A percentile compares a stretch with the other conserved stretches of the same genome.
These are phyloP conservation scores for Sarcophaga bullata DNA, from an alignment of 1,140 invertebrate species.

Conservation along the genomic window DNA sequence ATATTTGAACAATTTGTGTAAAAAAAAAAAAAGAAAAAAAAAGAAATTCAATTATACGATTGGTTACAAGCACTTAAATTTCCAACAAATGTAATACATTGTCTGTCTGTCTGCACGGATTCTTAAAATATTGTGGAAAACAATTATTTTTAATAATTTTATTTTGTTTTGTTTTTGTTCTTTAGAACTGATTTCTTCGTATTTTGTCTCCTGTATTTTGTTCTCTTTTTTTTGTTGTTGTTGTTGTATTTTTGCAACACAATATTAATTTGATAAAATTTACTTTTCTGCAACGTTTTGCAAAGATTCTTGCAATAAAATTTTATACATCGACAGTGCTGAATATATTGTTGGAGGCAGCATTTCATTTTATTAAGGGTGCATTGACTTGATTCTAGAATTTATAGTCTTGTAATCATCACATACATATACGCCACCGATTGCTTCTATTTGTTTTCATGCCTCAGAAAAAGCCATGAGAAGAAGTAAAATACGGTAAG, in stretches of 20 bases:
- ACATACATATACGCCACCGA: too few relatives aligned
- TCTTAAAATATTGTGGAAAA: not conserved
- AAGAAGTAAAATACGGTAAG: too few relatives aligned
- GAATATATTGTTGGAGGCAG: too few relatives aligned
- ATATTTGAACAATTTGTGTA: too few relatives aligned
- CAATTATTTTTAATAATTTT: not conserved
- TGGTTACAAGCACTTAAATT: not conserved
- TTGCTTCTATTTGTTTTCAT: too few relatives aligned
- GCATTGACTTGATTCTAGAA: too few relatives aligned
- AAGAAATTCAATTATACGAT: not conserved
- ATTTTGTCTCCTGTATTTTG: not conserved
- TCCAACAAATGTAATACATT: not conserved
- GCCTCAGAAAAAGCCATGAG: too few relatives aligned
- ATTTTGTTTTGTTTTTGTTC: not conserved
- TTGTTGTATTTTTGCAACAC: not conserved
- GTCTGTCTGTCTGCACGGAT: not conserved
- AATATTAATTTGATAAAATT: constrained; percentile 12
- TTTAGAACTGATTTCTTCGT: too few relatives aligned
- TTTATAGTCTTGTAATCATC: too few relatives aligned
- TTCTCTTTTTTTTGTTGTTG: not conserved
- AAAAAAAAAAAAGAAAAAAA: too few relatives aligned
- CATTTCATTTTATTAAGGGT: too few relatives aligned
- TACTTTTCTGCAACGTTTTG: not conserved
- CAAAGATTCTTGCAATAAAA: constrained; percentile 7
- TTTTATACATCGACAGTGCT: not conserved